Base-by-base conservation (phyloP, 2,797 vertebrate genomes). In the Myotis daubentonii region DNA sequence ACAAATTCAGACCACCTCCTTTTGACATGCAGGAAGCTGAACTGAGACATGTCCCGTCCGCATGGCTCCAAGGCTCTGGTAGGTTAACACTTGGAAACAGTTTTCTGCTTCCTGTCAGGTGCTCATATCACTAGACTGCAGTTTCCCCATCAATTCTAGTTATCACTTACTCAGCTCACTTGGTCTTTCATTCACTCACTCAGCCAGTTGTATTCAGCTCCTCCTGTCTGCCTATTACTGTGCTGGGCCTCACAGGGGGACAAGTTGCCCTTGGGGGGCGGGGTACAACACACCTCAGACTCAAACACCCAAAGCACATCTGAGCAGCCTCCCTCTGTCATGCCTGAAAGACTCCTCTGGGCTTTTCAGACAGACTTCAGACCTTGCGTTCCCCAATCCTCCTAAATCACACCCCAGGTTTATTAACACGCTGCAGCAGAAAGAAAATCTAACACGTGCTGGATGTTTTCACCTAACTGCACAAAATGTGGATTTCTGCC, bases 41-140 rank as follows among this genome's bases (percentile, higher is more conserved):
- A 11, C 30, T n/a, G 62, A 49, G 75, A 55, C 23, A 7, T 51
- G 36, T 28, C 44, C 10, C 47, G 36, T 28, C 44, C 10, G 55
- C 19, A 0, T 0, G 20, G 30, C 41, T 20, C 6, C 28, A 38
- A 41, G 7, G 5, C n/a, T 60, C 36, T 22, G 5, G 25, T 36
- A 6, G 17, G 7, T 30, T 16, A 68, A 53, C 13, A 28, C 33
- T 87, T 68, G n/a, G 53, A 60, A 89, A 62, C 5, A 3, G 0
- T n/a, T 81, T 92, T 60, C 49, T 85, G 76, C 23, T 85, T 92
- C 79, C 71, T 47, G 44, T 38, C 30, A 38, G 51, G 20, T 25
- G 20, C 22, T 70, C 22, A 7, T 79, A 49, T 74, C 55, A 13
- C 70, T 19, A 30, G 68, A 8, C 16, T 36, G 2, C 28, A 84